Percentiles rank a stretch among this genome's conserved stretches.
These are phyloP conservation scores for Rhynchonycteris naso DNA, from an alignment of 2,797 vertebrate genomes.

Conservation along the genomic window DNA sequence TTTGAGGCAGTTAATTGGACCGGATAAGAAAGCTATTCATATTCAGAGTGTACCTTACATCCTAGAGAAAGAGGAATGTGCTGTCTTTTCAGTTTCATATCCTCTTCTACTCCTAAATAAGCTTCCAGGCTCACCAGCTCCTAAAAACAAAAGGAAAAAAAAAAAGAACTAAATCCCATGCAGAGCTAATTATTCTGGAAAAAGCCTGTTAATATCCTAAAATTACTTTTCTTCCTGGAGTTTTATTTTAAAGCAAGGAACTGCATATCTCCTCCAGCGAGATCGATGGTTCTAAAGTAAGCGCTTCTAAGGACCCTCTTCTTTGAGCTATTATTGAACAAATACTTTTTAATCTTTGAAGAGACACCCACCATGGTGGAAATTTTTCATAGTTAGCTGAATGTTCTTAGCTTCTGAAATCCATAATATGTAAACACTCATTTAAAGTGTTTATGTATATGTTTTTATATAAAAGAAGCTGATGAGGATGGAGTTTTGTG, in stretches of 20 bases:
- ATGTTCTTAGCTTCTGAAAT: constrained; percentile 4
- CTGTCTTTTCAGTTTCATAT: constrained; percentile 66
- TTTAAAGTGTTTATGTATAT: background rate
- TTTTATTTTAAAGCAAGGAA: constrained; percentile 65
- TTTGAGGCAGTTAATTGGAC: constrained; percentile 11
- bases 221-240: constrained; percentile 65
- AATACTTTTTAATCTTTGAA: background rate
- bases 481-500: background rate
- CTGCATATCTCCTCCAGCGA: constrained; percentile 23
- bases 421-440: background rate
- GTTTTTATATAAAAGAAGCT: constrained; percentile 29
- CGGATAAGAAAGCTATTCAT: constrained; percentile 42
- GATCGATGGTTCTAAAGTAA: constrained; percentile 44
- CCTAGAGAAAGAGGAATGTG: constrained; percentile 42
- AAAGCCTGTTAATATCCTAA: constrained; percentile 65
- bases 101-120: constrained; percentile 63
- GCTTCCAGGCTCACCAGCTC: constrained; percentile 33
- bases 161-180: constrained; percentile 56
- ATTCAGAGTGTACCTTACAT: constrained; percentile 39
- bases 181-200: constrained; percentile 73
- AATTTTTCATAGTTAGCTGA: background rate
- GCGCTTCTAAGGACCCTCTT: constrained; percentile 12
- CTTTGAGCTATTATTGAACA: background rate
- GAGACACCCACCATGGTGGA: background rate
- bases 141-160: constrained; percentile 61